Percentiles rank a stretch among this genome's conserved stretches.
Evolutionary conservation across 2,888 invertebrate genomes (phyloP).

Genomic region (Drosophila suboccidentalis): DNA sequence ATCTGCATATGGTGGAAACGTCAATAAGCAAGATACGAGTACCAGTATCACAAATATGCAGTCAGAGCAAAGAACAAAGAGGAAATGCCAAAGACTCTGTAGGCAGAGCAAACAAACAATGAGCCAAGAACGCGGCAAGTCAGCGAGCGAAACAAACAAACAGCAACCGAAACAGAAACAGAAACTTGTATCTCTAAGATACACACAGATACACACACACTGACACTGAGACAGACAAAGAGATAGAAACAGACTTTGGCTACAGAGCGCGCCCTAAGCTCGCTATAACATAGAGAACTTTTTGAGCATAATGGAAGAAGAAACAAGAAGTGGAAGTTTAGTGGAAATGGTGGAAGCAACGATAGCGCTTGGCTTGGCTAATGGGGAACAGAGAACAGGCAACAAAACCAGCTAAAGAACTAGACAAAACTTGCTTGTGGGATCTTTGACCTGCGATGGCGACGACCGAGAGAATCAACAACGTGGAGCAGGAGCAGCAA

Average conservation of each 20-base stretch:
- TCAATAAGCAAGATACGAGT: constrained; percentile 32
- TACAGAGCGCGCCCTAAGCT: constrained; percentile 66
- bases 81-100: constrained; percentile 66
- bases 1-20: constrained; percentile 36
- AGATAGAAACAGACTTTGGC: constrained; percentile 30
- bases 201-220: constrained; percentile 44
- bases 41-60: constrained; percentile 53
- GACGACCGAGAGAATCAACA: constrained; percentile 75
- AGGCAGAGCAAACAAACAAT: constrained; percentile 58
- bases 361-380: constrained; percentile 53
- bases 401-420: constrained; percentile 47
- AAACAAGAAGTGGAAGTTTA: constrained; percentile 58
- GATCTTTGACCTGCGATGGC: constrained; percentile 84
- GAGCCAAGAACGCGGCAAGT: constrained; percentile 48
- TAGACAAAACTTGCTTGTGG: constrained; percentile 81
- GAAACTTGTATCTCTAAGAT: constrained; percentile 76
- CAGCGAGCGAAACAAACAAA: constrained; percentile 65
- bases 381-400: constrained; percentile 24
- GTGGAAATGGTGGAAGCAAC: constrained; percentile 67
- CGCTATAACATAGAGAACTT: constrained; percentile 54
- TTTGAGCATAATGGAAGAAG: constrained; percentile 41
- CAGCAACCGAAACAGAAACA: constrained; percentile 50
- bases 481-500: constrained; percentile 66
- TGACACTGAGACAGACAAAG: constrained; percentile 17
- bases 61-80: constrained; percentile 34